Evolutionary conservation across 2,888 invertebrate species (phyloP), one percentile per base, ranked within the genome.

Genomic region (Oscheius sp.): DNA sequence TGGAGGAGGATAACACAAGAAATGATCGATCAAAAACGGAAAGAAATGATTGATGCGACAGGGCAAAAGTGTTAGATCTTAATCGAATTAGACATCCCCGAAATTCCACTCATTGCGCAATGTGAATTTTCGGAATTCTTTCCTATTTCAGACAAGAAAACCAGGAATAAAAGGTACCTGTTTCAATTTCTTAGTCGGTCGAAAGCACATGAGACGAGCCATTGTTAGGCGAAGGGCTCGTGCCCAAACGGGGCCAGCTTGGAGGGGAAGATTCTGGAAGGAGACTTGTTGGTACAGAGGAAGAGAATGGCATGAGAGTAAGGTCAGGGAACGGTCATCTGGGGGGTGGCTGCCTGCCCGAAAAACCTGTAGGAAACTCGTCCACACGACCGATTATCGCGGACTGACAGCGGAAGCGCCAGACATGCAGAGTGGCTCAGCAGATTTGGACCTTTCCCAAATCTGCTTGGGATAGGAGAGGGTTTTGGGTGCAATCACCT

Each of bases 201-300:
- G 73, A 33, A 73, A 73, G 48, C 73, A 73, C 73, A 73, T 73
- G 9, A 73, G 65, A 50, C 65, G 62, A 29, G 73, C 73, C 73
- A 73, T 73, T 55, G 10, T 65, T 32, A 33, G 57, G 57, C 55
- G 21, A 32, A 48, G 65, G 50, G 65, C 65, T 21, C 47, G 33
- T 65, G 50, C 50, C 65, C 51, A 10, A 33, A 65, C 29, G 33
- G 10, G 33, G 51, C 50, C 33, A 48, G 37, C 68, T 53, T 13
- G 37, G n/a, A 21, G 21, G 55, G n/a, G 21, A 21, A 68, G n/a
- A 53, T 68, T 53, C 55, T 55, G 68, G 42, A 42, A 42, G 42
- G 42, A 37, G 33, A 21, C 21, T 11, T 50, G 32, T 4, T n/a
- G 35, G 35, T 55, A 53, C 32, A 68, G 55, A 37, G 42, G n/a